Evolutionary conservation across 2,888 invertebrate genomes (phyloP), one percentile per base, ranked within the genome.

Genomic region (Agrochola circellaris): DNA sequence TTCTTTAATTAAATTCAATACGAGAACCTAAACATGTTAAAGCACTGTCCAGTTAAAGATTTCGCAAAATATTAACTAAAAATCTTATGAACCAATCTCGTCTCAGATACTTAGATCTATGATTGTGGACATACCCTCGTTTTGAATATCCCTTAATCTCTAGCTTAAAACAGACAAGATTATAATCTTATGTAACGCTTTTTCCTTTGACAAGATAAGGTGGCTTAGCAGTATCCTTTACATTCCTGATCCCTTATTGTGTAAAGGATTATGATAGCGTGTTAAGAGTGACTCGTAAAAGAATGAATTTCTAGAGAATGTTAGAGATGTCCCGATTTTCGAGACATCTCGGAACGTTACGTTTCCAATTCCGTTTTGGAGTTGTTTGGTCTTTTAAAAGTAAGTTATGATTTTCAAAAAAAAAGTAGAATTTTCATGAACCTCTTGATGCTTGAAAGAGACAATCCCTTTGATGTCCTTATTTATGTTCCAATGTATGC

Each of bases 131-230:
- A 75, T 74, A 56, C 54, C 75, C 85, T 78, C 26, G 38, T 75
- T 82, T 38, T 70, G 42, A 38, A 45, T 56, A 70, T 51, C 76
- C 62, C 34, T 34, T 85, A 82, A 85, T 82, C 85, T 75, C 56
- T 75, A 73, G 60, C 85, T 75, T 71, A 81, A 70, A 66, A 51
- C 20, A n/a, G 48, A 67, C 70, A 71, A 75, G 82, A 82, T 73
- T 30, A 72, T 61, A 64, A 82, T 78, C 74, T 76, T 38, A 48
- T 30, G 51, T 30, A 84, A 83, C 38, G 70, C 51, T 62, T 77
- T 77, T 74, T 26, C 17, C 54, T 78, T 72, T 61, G 56, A 48
- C 20, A 81, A 70, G 72, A 75, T 85, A 66, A 64, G 48, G 54
- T 60, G 78, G 70, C 68, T 66, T n/a, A 51, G 73, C 71, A 77